Base-by-base conservation (phyloP, 2,888 invertebrate species). In the Bellardia pandia region DNA sequence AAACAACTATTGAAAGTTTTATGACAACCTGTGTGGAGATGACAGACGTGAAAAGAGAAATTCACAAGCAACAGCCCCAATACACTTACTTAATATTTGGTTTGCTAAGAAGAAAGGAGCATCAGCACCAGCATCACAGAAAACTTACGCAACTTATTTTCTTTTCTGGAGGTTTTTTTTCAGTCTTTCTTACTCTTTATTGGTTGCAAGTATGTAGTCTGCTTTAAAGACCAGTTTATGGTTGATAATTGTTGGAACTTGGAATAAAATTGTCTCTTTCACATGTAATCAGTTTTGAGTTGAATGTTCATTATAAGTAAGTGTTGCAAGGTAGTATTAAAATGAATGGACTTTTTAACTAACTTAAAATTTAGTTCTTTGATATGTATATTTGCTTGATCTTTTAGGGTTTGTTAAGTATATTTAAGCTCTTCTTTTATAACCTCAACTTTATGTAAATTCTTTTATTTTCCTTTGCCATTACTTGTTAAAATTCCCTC, bases 1-100 rank as follows among this genome's bases (percentile, higher is more conserved):
- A 74, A 62, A 45, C 78, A 82, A 64, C 86, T 83, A 86, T 86
- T 83, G 82, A 86, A 86, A 86, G 86, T 86, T 86, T 78, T 74
- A 71, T 4, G 30, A 45, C 74, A 64, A 72, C n/a, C 68, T 68
- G 56, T 23, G 23, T 23, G 23, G 30, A 13, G 40, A 42, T 40
- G 68, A 37, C 33, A 33, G 33, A 4, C 5, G 33, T 3, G 33
- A 3, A 45, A 16, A 45, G 23, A 37, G 5, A n/a, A 56, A 51
- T 71, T 42, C 37, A 37, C 37, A 58, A 48, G 23, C 51, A n/a
- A 23, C 37, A 66, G 62, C 37, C 45, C 16, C 64, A 72, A 80
- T 48, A 68, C 56, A 51, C 51, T 51, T 51, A 68, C 2, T 77
- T 68, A 56, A 11, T 56, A 68, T 42, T 33, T 56, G 3, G 53